Evolutionary conservation across 2,113 vertebrate species (phyloP).

Genomic region (Mirza zaza): DNA sequence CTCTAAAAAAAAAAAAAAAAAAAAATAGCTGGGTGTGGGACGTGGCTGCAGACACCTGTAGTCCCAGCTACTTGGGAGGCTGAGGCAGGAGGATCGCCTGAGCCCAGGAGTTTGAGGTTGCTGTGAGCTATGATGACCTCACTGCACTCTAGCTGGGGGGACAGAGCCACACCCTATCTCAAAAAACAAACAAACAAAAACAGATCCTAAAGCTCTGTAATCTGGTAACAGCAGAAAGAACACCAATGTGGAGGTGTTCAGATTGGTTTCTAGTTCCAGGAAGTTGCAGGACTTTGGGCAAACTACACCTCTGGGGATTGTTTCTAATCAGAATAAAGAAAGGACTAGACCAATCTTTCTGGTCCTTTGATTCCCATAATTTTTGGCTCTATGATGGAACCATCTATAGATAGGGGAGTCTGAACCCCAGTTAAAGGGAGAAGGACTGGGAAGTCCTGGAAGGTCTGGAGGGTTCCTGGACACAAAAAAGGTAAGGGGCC

Average conservation of each 20-base stretch:
- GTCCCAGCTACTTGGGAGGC: no score
- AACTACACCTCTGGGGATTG: slow-evolving; percentile 1
- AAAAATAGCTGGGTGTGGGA: no score
- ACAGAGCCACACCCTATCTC: no score
- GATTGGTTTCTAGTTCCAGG: slow-evolving; percentile 52
- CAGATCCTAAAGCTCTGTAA: neutral
- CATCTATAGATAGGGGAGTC: neutral
- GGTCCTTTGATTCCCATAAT: neutral
- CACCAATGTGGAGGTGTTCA: neutral
- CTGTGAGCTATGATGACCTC: no score
- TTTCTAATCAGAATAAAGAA: slow-evolving; percentile 35
- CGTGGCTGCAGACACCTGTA: no score
- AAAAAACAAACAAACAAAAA: no score
- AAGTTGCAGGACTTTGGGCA: slow-evolving; percentile 16
- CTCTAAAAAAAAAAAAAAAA: no score
- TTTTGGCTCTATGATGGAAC: neutral
- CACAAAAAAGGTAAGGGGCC: neutral
- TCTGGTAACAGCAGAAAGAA: neutral
- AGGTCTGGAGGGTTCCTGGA: neutral
- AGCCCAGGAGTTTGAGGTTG: no score
- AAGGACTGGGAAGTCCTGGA: neutral
- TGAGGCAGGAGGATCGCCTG: no score
- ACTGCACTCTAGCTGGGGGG: no score
- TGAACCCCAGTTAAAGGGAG: no score
- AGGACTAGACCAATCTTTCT: neutral